Base-by-base conservation (phyloP, 2,113 vertebrate genomes). In the Megalops atlanticus region DNA sequence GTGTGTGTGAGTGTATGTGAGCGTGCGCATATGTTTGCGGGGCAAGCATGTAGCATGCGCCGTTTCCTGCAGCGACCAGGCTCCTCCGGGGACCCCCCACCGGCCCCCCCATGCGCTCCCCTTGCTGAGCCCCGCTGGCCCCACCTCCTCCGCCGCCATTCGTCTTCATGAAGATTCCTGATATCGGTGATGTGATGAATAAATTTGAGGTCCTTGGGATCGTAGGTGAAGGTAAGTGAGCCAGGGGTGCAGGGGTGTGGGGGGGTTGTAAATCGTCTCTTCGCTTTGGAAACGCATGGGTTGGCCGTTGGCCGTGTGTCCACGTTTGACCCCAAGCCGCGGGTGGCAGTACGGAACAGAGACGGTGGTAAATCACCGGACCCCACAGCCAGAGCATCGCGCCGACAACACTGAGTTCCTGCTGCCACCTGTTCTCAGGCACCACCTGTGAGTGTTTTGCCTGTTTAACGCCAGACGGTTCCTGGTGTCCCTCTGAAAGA, bases 181-280 rank as follows among this genome's bases (percentile, higher is more conserved):
- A 95, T 92, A 95, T 96, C 92, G 96, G 97, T 98, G 96, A 99
- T 99, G 97, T 98, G 93, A 99, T 99, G 98, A 98, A 99, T 98
- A 99, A 99, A 97, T 99, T 99, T 98, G 98, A 99, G 96, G 98
- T 99, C 95, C 98, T 99, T 97, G 97, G 97, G 92, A 97, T 99
- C 93, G 98, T 99, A 91, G 98, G 98, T 95, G 98, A 99, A 99
- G 98, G 98, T 98, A 93, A 96, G 97, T 88, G 0, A n/a, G n/a
- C 18, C 3, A 11, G 35, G 24, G 24, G 24, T 52, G 24, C 7
- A 2, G 45, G 52, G 2, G 21, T 5, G 18, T 18, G 52, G 52
- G 52, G 52, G 52, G 21, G 5, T 24, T 49, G 54, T 41, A 64
- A 77, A 49, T 77, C 45, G 16, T 54, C 33, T 24, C 24, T 16